phyloP scores from a whole-genome alignment of 2,113 vertebrate species.

The Eurystomus gularis region DNA sequence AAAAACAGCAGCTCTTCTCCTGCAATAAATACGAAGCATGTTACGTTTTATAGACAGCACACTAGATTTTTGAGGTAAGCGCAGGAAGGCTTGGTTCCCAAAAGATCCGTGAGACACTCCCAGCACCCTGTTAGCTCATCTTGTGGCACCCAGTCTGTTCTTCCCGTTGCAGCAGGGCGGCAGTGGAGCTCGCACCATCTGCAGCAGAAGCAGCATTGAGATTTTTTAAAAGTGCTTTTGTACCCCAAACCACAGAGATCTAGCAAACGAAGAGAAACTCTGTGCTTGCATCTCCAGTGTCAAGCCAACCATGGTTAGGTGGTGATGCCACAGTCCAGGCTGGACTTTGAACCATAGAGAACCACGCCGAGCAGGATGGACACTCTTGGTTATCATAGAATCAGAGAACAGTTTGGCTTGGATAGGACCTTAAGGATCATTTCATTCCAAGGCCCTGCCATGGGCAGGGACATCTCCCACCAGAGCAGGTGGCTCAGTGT shows the following conservation, averaged over 20 bases:
- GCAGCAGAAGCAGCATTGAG: fast-evolving
- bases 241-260: background rate
- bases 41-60: fast-evolving
- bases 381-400: background rate
- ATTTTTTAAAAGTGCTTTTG: background rate
- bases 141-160: too few relatives aligned
- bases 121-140: background rate
- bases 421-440: background rate
- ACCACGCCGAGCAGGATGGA: fast-evolving
- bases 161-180: background rate
- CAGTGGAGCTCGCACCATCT: background rate
- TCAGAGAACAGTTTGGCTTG: background rate
- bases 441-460: background rate
- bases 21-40: fast-evolving
- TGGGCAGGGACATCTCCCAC: background rate
- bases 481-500: background rate
- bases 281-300: fast-evolving
- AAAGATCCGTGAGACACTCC: fast-evolving
- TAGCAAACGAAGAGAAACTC: background rate
- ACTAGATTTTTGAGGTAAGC: fast-evolving
- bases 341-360: too few relatives aligned
- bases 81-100: background rate
- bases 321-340: too few relatives aligned
- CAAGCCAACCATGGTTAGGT: too few relatives aligned
- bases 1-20: too few relatives aligned